Percentiles rank a stretch among this genome's conserved stretches.
Evolutionary conservation across 2,113 vertebrate species (phyloP).

Genomic region (Pterocles orientalis): DNA sequence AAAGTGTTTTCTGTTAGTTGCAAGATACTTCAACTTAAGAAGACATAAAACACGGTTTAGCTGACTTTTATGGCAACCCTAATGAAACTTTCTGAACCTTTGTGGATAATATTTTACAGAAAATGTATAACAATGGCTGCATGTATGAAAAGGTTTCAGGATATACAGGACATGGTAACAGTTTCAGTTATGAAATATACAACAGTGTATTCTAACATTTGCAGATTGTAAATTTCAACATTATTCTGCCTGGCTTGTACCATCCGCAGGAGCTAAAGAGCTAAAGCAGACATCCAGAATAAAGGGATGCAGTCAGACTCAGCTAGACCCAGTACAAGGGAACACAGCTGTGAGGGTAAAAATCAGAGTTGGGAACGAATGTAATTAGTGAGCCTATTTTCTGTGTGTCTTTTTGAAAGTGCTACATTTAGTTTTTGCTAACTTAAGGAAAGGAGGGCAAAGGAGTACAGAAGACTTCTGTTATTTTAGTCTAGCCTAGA

Average conservation of each 20-base stretch:
- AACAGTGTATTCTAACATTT: background rate
- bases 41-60: conserved; percentile 26
- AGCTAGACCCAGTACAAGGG: background rate
- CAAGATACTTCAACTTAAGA: conserved; percentile 1
- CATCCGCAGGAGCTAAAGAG: background rate
- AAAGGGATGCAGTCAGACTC: background rate
- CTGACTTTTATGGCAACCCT: conserved; percentile 2
- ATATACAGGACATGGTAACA: background rate
- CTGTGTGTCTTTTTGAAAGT: background rate
- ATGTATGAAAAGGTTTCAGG: background rate
- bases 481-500: background rate
- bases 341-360: background rate
- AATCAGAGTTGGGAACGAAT: background rate
- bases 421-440: background rate
- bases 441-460: background rate
- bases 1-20: conserved; percentile 33
- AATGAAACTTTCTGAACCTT: conserved; percentile 40
- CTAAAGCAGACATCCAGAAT: background rate
- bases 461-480: background rate
- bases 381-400: background rate
- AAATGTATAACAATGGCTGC: background rate
- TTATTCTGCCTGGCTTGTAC: background rate
- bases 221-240: background rate
- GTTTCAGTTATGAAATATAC: background rate
- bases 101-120: background rate